Base-by-base conservation (phyloP, 2,888 invertebrate species). In the Heliconius ethilla region DNA sequence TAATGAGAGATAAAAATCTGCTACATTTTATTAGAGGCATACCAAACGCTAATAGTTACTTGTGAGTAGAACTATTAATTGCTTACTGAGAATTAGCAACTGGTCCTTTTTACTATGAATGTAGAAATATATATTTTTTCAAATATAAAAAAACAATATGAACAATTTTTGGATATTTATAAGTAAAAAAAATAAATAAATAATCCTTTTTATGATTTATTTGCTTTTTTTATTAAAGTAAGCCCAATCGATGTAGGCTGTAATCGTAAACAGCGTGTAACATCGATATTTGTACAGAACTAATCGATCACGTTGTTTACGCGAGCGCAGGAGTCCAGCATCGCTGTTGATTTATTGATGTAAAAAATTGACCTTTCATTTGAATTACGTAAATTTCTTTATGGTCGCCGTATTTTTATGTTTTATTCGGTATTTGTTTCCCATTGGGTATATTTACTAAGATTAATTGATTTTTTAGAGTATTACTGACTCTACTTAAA, bases 311-410 rank as follows among this genome's bases (percentile, higher is more conserved):
- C 66, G 67, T 77, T 79, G 82, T 81, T 80, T 76, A 82, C 74
- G 81, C 75, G 76, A 75, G 77, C 80, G 81, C 80, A 72, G 80
- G 82, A 75, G 70, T 72, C 78, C 76, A 67, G 76, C 67, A 69
- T 75, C 66, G 63, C 25, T 76, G 59, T 72, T 82, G 82, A 80
- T 82, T 80, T 83, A 81, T 83, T 67, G 78, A 79, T 70, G 78
- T 81, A 82, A 81, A 81, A 82, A 80, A 78, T 63, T 75, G 79
- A 80, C 78, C 77, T 82, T 80, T 82, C 77, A 80, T 78, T 77
- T 78, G 79, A 80, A 79, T 79, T 78, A 79, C 76, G 62, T 78
- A 76, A 75, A 70, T 82, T 82, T 78, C 70, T 81, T 82, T 80
- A 80, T 78, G 77, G 69, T 66, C 45, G 22, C 45, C 45, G 75